These are phyloP conservation scores for Paramormyrops hopkinsi DNA, from an alignment of 2,797 vertebrate species.

Conservation along the genomic window DNA sequence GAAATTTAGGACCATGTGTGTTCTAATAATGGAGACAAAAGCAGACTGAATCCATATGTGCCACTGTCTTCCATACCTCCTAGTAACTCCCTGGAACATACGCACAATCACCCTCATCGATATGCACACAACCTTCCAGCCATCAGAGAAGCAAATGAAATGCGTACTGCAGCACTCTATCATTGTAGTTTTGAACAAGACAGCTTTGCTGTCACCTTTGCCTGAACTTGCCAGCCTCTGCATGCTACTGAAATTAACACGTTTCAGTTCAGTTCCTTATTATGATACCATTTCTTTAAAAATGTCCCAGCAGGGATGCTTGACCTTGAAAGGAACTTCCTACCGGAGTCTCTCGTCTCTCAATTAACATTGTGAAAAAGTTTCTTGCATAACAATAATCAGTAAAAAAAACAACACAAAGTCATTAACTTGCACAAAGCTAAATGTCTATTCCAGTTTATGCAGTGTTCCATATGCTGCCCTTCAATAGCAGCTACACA, in stretches of 20 bases:
- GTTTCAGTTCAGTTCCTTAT: neutral
- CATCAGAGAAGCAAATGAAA: neutral
- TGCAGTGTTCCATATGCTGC: neutral
- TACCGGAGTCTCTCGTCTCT: neutral
- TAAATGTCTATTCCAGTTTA: neutral
- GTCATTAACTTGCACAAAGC: neutral
- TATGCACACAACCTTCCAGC: neutral
- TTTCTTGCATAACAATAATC: neutral
- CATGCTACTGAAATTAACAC: neutral
- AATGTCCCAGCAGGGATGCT: neutral
- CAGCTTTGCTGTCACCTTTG: neutral
- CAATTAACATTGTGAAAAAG: neutral
- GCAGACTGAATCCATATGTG: neutral
- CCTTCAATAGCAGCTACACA: neutral
- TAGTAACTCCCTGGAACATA: neutral
- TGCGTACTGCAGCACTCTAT: neutral
- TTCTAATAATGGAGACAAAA: neutral
- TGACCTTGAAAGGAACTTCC: neutral
- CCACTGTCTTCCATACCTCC: neutral
- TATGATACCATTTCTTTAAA: neutral
- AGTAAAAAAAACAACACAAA: neutral
- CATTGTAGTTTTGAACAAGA: neutral
- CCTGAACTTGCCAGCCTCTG: neutral
- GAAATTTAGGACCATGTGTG: neutral
- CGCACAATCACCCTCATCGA: neutral